Percentiles rank a stretch among this genome's conserved stretches.
phyloP scores from a whole-genome alignment of 2,797 vertebrate genomes.

The Vultur gryphus region DNA sequence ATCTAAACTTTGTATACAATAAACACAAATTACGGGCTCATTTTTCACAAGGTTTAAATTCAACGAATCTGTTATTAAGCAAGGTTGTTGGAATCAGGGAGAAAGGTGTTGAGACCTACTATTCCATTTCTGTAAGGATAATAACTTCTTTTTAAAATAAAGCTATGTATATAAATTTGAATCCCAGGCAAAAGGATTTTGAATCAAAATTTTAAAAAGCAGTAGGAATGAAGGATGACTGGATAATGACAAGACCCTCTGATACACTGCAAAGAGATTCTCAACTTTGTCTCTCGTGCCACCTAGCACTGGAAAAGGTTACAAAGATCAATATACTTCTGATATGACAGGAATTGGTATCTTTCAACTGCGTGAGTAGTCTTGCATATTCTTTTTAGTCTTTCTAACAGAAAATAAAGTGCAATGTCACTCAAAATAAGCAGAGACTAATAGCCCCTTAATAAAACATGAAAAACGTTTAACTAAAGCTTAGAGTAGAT shows the following conservation, averaged over 20 bases:
- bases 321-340: background rate
- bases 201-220: background rate
- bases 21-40: constrained; percentile 3
- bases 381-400: background rate
- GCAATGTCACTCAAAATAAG: background rate
- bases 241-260: background rate
- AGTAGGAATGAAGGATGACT: background rate
- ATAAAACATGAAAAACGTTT: background rate
- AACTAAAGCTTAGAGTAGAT: background rate
- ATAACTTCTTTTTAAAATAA: background rate
- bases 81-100: background rate
- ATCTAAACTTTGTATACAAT: background rate
- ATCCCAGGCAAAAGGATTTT: background rate
- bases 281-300: background rate
- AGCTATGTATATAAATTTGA: fast-evolving
- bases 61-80: background rate
- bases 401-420: background rate
- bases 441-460: background rate
- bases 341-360: background rate
- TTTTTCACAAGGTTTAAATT: constrained; percentile 11
- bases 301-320: background rate
- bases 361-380: background rate
- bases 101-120: background rate
- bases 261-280: background rate
- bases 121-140: background rate